Conservation (phyloP, 2,113 vertebrate species). For the Willisornis vidua region DNA sequence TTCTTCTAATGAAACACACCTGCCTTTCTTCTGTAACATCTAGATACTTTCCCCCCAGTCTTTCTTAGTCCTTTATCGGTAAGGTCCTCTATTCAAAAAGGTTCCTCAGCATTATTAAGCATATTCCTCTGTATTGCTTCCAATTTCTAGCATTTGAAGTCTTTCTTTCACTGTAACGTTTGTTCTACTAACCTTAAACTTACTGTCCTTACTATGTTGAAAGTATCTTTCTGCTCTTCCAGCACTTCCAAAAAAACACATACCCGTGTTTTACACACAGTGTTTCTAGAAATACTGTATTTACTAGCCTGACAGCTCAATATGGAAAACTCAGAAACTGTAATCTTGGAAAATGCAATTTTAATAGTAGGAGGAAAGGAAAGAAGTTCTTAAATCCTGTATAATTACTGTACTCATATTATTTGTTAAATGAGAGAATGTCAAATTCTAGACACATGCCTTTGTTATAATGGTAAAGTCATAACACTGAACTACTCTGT, state of each 20-base stretch:
- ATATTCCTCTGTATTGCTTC: not conserved
- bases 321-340: not conserved
- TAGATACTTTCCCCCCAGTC: not conserved
- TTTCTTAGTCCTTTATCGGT: not conserved
- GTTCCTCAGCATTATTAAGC: not conserved
- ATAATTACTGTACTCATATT: not conserved
- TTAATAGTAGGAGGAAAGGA: accelerated
- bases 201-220: not conserved
- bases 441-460: not conserved
- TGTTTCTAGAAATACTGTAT: not conserved
- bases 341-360: not conserved
- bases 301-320: not conserved
- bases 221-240: not conserved
- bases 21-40: not conserved
- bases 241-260: not conserved
- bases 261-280: not conserved
- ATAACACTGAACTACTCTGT: not conserved
- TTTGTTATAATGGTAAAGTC: not conserved
- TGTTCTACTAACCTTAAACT: not conserved
- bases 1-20: not conserved
- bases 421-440: not conserved
- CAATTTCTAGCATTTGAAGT: not conserved
- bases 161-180: not conserved
- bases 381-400: not conserved
- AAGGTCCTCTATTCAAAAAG: not conserved